Base-by-base conservation (phyloP, 2,888 invertebrate species). In the Agonopterix arenella region DNA sequence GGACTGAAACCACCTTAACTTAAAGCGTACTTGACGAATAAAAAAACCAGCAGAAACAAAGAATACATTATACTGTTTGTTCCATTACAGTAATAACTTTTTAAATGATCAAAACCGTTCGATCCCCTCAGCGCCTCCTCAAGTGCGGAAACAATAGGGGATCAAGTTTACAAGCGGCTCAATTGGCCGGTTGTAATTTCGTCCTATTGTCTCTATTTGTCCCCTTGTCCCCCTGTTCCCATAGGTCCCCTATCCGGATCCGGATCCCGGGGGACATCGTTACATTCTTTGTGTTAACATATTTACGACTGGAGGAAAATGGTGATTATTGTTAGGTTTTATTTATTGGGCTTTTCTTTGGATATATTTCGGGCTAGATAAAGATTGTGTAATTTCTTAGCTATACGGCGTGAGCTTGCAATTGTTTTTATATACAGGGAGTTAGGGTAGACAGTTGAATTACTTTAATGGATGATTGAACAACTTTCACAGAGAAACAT, bases 131-230 rank as follows among this genome's bases (percentile, higher is more conserved):
- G 48, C 55, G 57, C 64, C 74, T 70, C 64, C 74, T 70, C 66
- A 74, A 76, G 73, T 82, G 78, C 80, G 85, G 86, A 84, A 85
- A 88, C 88, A 88, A 86, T 86, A 76, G 81, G 78, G 84, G 71
- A 86, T 84, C 84, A 84, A 77, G 80, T 80, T 76, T 73, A 78
- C 79, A 79, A 81, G 79, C 79, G 66, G 74, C 79, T 82, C 88
- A 89, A 89, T 89, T 89, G 89, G 84, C 84, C 86, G 84, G 82
- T 70, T 73, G 84, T 86, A 84, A 88, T 86, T 86, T 83, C 72
- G 78, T 73, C 73, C 79, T 62, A 89, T 89, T 89, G 89, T 89
- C 83, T 85, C 70, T 76, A 71, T 70, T 66, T 70, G 66, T 64
- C 75, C 72, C 59, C 43, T 13, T 58, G 57, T 11, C 43, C 57